A percentile compares a stretch with the other conserved stretches of the same genome.
phyloP scores from a whole-genome alignment of 1,140 invertebrate genomes.

The Macrocentrus cingulum region DNA sequence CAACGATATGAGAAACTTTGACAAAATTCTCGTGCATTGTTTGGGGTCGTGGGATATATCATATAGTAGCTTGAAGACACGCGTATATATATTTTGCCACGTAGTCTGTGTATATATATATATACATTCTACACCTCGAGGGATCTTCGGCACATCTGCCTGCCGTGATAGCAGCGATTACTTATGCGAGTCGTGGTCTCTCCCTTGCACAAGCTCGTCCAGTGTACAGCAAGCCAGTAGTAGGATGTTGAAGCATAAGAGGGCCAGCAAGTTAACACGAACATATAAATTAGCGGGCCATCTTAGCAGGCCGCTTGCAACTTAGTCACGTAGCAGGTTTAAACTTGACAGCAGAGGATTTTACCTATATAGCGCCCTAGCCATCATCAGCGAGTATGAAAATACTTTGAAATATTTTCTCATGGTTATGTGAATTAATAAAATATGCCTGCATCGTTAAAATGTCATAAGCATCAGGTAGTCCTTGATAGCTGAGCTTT shows the following conservation, averaged over 20 bases:
- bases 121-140: too few relatives aligned
- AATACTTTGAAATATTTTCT: neutral
- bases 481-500: neutral
- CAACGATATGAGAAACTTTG: conserved; percentile 16
- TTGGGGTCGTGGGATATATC: conserved; percentile 1
- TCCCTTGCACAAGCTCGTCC: conserved; percentile 48
- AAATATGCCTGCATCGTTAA: conserved; percentile 2
- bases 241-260: conserved; percentile 31
- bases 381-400: conserved; percentile 2
- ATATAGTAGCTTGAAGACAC: neutral
- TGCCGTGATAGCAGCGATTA: conserved; percentile 50
- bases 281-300: conserved; percentile 61
- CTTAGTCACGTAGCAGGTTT: conserved; percentile 59
- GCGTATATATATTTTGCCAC: conserved; percentile 19
- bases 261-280: conserved; percentile 57
- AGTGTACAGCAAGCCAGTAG: conserved; percentile 9
- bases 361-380: too few relatives aligned
- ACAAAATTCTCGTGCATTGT: conserved; percentile 17
- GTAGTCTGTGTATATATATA: conserved; percentile 33
- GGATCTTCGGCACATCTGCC: conserved; percentile 54
- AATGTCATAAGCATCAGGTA: neutral
- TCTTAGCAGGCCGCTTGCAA: conserved; percentile 60
- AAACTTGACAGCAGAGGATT: conserved; percentile 57
- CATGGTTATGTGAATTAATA: neutral
- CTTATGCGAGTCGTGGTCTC: conserved; percentile 55